Evolutionary conservation across 2,888 invertebrate species (phyloP), one percentile per base, ranked within the genome.

Genomic region (Synanthedon tipuliformis): DNA sequence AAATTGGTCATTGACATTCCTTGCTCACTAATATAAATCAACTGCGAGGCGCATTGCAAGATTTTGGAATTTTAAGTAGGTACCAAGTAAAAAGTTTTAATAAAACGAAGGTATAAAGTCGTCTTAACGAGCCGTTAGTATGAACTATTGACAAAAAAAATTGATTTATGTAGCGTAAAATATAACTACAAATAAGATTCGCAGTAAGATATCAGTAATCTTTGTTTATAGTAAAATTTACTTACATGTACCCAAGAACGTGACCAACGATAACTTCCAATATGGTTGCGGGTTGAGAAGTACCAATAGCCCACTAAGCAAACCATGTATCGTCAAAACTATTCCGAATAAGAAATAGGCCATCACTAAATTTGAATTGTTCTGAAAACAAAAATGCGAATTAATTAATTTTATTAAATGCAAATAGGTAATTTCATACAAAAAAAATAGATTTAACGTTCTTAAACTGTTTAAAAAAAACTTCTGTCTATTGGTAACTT

Each of bases 341-440:
- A 51, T 18, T 3, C 54, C 54, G 18, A 48, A 41, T 4, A 51
- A 11, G 51, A 55, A 55, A 18, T 52, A 55, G 11, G 41, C 48
- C 50, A 55, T 10, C 4, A 55, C 27, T 23, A 45, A 49, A 18
- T 34, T 15, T 3, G 51, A n/a, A 11, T 51, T 55, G 34, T 51
- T 52, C 54, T 55, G 51, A 11, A 23, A 34, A 45, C 15, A 12
- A 45, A n/a, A 11, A 27, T 23, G 12, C 12, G 10, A 41, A 16
- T 18, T 50, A 40, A 15, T 10, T 11, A 1, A 23, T 0, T 23
- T 3, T 18, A 18, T 18, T 18, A 18, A 18, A 23, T 23, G 23
- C 23, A 23, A 23, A 23, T 18, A 3, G 3, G 0, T 18, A n/a
- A n/a, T 41, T 5, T n/a, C 5, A 18, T 3, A 15, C 2, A 51